These are phyloP conservation scores for Sarcophaga subvicina DNA, from an alignment of 2,888 invertebrate species.

Conservation along the genomic window DNA sequence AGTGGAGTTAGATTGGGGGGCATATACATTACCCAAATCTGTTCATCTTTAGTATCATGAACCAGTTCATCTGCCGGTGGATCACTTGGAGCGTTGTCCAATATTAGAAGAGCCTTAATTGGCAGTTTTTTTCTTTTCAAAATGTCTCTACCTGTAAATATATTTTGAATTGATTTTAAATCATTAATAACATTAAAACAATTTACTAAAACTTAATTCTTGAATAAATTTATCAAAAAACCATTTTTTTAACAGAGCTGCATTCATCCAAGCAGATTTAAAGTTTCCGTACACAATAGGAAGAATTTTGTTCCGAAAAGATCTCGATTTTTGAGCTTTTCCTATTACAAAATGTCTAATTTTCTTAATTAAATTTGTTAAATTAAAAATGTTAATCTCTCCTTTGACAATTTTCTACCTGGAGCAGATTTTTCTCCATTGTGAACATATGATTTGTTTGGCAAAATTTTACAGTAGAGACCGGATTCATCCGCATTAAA, in stretches of 20 bases:
- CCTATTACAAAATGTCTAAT: neutral
- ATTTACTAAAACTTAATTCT: no score
- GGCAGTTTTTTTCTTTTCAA: no score
- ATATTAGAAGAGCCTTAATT: no score
- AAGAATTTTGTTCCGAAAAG: neutral
- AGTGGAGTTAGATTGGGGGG: slow-evolving; percentile 1
- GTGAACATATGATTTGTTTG: neutral
- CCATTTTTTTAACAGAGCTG: no score
- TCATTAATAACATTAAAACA: no score
- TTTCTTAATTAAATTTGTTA: neutral
- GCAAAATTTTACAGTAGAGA: no score
- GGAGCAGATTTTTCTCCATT: neutral
- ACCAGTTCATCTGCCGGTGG: neutral
- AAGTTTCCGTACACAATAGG: neutral
- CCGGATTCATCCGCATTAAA: no score
- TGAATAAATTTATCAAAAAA: no score
- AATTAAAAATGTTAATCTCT: neutral
- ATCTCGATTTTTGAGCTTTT: neutral
- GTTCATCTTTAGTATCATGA: neutral
- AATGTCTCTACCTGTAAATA: no score
- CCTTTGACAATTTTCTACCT: no score
- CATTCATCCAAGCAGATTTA: no score
- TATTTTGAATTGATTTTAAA: no score
- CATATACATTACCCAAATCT: neutral
- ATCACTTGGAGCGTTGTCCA: neutral